Percentiles rank a stretch among this genome's conserved stretches.
phyloP scores from a whole-genome alignment of 2,113 vertebrate species.

The Scolopax mira region DNA sequence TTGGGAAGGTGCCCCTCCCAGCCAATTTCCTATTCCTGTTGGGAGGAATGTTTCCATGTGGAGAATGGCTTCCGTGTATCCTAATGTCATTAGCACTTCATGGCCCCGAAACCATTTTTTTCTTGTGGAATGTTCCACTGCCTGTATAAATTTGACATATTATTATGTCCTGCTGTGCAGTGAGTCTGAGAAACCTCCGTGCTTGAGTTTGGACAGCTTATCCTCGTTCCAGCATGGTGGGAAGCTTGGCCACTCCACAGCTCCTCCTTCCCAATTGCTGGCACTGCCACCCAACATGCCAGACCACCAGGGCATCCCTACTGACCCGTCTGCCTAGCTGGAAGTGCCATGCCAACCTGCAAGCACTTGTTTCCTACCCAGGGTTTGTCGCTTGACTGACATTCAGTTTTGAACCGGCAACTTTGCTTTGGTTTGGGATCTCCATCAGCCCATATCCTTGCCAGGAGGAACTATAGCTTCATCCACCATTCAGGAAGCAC shows the following conservation, averaged over 20 bases:
- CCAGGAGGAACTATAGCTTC: neutral
- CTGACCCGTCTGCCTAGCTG: neutral
- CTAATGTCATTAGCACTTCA: neutral
- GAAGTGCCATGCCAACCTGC: neutral
- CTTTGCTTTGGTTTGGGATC: neutral
- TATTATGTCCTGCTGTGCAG: neutral
- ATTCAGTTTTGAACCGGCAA: neutral
- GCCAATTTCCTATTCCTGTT: neutral
- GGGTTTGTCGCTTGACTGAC: neutral
- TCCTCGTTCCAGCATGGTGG: neutral
- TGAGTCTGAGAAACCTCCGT: neutral
- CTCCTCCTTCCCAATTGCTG: neutral
- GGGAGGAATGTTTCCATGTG: neutral
- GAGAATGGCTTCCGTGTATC: neutral
- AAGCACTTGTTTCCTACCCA: neutral
- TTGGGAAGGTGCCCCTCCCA: neutral
- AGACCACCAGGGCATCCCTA: neutral
- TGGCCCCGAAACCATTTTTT: neutral
- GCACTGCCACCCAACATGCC: neutral
- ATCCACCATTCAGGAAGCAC: neutral
- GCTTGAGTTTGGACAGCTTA: neutral
- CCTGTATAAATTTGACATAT: neutral
- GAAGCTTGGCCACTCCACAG: neutral
- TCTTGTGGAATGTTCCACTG: neutral
- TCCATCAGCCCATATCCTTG: neutral